Base-by-base conservation (phyloP, 1,140 invertebrate genomes). In the Ooceraea biroi region DNA sequence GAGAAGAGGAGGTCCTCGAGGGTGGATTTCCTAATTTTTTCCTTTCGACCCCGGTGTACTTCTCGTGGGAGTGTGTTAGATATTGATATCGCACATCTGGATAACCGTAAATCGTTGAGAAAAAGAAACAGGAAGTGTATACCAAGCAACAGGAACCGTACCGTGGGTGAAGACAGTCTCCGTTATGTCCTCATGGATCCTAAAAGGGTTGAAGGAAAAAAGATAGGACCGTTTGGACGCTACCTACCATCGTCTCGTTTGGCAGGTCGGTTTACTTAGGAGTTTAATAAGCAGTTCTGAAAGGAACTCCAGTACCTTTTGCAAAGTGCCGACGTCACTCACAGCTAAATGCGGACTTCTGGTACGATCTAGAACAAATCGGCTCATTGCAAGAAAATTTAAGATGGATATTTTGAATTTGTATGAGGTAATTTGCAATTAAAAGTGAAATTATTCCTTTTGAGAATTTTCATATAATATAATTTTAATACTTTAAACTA, bases 21-120 rank as follows among this genome's bases (percentile, higher is more conserved):
- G 44, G 25, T 55, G 48, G 44, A 78, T 88, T 82, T 85, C 72
- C 76, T 87, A 71, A 72, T 84, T 82, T 55, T 36, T 72, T 85
- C 65, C 50, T 82, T 44, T 46, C 76, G 22, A 44, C 25, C 7
- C 7, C 36, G 17, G 65, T 4, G 17, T 12, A 30, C 14, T 10
- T 46, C 46, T 61, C 52, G 46, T 82, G 41, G n/a, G 78, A 46
- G 30, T 60, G 44, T 74, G 52, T 57, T 22, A 72, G 14, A 52
- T 19, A n/a, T 22, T 36, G 19, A 71, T 71, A 46, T 69, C 30
- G n/a, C 68, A 61, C 68, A 69, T 85, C 69, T 61, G 84, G 48
- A 50, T 74, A 74, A 85, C 74, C 58, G 46, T 66, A 50, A 65
- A 61, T 44, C 41, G 55, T 82, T 48, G 55, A 61, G 73, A 44